phyloP scores from a whole-genome alignment of 2,113 vertebrate species.

The Alaudala cheleensis region DNA sequence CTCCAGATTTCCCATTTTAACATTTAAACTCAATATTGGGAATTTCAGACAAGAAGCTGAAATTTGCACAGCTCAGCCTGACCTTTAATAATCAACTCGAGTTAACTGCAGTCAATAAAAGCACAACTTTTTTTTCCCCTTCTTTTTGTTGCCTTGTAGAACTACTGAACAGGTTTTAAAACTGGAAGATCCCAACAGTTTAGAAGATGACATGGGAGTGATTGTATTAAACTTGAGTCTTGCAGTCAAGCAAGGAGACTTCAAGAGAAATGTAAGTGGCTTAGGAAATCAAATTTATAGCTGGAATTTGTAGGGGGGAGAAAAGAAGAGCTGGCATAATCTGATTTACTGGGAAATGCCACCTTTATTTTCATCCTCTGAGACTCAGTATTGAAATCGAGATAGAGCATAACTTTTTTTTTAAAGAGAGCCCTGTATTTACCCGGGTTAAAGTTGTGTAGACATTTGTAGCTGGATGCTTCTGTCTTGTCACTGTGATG shows the following conservation, averaged over 20 bases:
- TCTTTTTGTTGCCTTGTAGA: slow-evolving; percentile 65
- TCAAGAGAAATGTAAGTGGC: slow-evolving; percentile 84
- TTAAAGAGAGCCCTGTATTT: neutral
- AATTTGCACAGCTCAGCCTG: slow-evolving; percentile 54
- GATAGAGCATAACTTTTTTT: neutral
- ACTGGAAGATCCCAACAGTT: slow-evolving; percentile 90
- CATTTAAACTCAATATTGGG: slow-evolving; percentile 50
- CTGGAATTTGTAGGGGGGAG: neutral
- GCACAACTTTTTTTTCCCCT: neutral
- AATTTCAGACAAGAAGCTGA: slow-evolving; percentile 45
- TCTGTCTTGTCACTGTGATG: neutral
- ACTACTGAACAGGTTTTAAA: slow-evolving; percentile 81
- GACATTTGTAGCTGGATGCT: neutral
- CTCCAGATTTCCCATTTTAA: slow-evolving; percentile 16
- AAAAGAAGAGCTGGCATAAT: neutral
- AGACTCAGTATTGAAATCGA: neutral
- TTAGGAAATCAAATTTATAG: slow-evolving; percentile 22
- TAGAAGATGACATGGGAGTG: slow-evolving; percentile 91
- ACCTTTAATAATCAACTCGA: slow-evolving; percentile 49
- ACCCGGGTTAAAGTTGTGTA: neutral
- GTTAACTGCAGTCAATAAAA: slow-evolving; percentile 43
- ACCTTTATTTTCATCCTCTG: slow-evolving; percentile 11
- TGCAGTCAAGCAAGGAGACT: slow-evolving; percentile 84
- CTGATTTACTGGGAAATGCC: slow-evolving; percentile 17
- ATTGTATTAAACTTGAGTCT: slow-evolving; percentile 86